These are phyloP conservation scores for Macrotus californicus DNA, from an alignment of 2,113 vertebrate genomes.

Conservation along the genomic window DNA sequence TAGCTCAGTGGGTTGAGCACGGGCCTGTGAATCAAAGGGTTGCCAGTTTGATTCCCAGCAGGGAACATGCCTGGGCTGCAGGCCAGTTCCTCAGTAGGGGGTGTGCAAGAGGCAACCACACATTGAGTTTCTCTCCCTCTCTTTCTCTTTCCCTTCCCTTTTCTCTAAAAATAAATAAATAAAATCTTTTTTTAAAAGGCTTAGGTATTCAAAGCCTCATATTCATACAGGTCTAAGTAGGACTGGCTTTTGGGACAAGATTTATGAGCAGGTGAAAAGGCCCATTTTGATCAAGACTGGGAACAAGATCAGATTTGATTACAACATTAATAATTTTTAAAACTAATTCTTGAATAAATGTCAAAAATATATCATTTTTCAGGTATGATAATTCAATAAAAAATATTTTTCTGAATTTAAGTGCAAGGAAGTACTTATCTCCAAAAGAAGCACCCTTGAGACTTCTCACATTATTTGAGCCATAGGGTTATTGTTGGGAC, in stretches of 20 bases:
- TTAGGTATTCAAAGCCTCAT: neutral
- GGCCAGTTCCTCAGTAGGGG: too few species aligned
- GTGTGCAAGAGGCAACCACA: too few species aligned
- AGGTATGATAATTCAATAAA: neutral
- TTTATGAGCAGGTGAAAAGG: neutral
- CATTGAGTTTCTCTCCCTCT: too few species aligned
- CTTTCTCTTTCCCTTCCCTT: too few species aligned
- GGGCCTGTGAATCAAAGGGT: too few species aligned
- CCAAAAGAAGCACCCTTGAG: neutral
- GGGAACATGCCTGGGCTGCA: too few species aligned
- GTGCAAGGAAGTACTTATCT: neutral
- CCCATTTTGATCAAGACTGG: neutral
- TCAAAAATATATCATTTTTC: neutral
- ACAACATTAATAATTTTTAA: neutral
- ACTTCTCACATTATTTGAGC: neutral
- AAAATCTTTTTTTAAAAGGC: too few species aligned
- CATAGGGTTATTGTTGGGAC: too few species aligned
- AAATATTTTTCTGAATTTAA: neutral
- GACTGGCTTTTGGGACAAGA: neutral
- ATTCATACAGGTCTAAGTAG: neutral
- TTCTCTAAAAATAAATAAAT: too few species aligned
- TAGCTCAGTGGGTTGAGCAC: too few species aligned
- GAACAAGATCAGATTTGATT: neutral
- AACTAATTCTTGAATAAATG: neutral
- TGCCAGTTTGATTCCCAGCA: too few species aligned